Evolutionary conservation across 2,113 vertebrate species (phyloP), one percentile per base, ranked within the genome.

Genomic region (Tautogolabrus adspersus): DNA sequence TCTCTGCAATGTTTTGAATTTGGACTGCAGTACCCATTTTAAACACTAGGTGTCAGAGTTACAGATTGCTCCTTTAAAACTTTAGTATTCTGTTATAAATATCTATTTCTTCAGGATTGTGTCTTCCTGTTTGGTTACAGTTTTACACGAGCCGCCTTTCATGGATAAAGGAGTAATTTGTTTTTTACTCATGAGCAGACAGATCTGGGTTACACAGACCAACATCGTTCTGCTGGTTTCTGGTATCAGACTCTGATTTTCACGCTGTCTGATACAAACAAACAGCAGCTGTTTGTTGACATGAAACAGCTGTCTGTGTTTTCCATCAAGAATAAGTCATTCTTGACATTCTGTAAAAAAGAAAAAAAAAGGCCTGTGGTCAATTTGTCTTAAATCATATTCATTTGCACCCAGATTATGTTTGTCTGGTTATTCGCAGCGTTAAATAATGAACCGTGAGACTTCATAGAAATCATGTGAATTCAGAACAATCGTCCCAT

Each of bases 381-480:
- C 7, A 54, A 70, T 26, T 18, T 6, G 38, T 19, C 15, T 47
- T 10, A 67, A 77, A 46, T 60, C 8, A 10, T 37, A 8, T 6
- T 75, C 10, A 67, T 66, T 71, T 62, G 10, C 56, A 51, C 54
- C 63, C n/a, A 12, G 22, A 64, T 76, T 58, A 13, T 60, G 21
- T 26, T 46, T 15, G 0, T 76, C 44, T 59, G 56, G 11, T 12
- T 15, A 15, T 46, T 46, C 44, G 15, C 44, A 5, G 44, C 44
- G 12, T 15, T 46, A 6, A 15, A 67, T 58, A 57, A 75, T 42
- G 10, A 54, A 40, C 15, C 72, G 63, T 56, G 40, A 42, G 47
- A 38, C 83, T 81, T 70, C 54, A 81, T 62, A 78, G 23, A 52
- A 26, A 49, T 74, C 79, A 82, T 82, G 79, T 49, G 72, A 21